Base-by-base conservation (phyloP, 1,140 invertebrate species). In the Drosophila sp. region DNA sequence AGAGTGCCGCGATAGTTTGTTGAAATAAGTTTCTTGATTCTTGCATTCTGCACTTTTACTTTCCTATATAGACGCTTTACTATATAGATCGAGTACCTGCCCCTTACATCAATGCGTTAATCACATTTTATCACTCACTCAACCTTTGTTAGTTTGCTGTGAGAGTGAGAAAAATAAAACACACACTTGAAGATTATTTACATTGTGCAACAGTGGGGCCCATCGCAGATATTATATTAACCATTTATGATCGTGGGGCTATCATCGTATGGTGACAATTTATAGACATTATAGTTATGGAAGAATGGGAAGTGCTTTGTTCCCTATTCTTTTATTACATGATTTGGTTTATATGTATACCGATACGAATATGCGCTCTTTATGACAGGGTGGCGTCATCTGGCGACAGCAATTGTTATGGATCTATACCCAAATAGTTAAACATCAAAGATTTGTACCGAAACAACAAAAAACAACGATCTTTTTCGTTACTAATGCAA, bases 11-110 rank as follows among this genome's bases (percentile, higher is more conserved):
- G 35, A 11, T 38, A 38, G 17, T 17, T 17, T 17, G 17, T 38
- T 11, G 11, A 23, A 27, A 23, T 66, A 40, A 27, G 11, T 60
- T n/a, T 47, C 5, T 8, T 63, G 2, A 7, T 7, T 44, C 61
- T 62, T 41, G n/a, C 55, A 27, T 35, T 40, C 50, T 35, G 54
- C 47, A 70, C 76, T 72, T 76, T 76, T 79, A 69, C 62, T 79
- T 76, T 72, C 65, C 17, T 10, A 4, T 11, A 38, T 10, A 17
- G 17, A 17, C 17, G 17, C 17, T 17, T 17, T 17, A 17, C 17
- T 17, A 38, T 38, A 11, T 2, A 30, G 4, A 38, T 38, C 35
- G 10, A 38, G 7, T 44, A 23, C 54, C 33, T 27, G 61, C 61
- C 44, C 61, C 38, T 65, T 64, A 2, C 61, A 57, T 25, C 30